Percentiles rank a stretch among this genome's conserved stretches.
These are phyloP conservation scores for Catocala fraxini DNA, from an alignment of 2,888 invertebrate species.

Conservation along the genomic window DNA sequence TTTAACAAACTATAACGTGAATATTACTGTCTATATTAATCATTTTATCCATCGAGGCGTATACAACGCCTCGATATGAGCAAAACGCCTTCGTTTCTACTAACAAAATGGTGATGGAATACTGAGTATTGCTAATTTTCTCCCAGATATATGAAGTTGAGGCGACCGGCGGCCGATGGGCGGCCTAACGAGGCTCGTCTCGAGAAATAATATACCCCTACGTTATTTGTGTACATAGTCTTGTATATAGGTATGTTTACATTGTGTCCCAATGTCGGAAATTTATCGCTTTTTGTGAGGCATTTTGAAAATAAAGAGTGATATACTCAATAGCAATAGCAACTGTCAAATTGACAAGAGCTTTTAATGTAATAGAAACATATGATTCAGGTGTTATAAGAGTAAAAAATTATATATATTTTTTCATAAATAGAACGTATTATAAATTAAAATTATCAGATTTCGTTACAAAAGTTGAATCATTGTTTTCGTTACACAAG, in stretches of 20 bases:
- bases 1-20: too few relatives aligned
- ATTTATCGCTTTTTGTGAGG: slow-evolving; percentile 31
- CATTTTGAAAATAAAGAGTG: slow-evolving; percentile 25
- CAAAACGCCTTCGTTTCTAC: slow-evolving; percentile 17
- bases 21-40: too few relatives aligned
- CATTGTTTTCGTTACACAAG: not conserved
- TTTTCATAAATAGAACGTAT: too few relatives aligned
- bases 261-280: slow-evolving; percentile 65
- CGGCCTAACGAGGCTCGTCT: slow-evolving; percentile 68
- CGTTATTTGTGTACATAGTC: slow-evolving; percentile 76
- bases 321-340: slow-evolving; percentile 28
- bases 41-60: not conserved
- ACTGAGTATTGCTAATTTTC: slow-evolving; percentile 49
- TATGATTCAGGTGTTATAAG: too few relatives aligned
- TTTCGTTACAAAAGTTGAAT: too few relatives aligned
- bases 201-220: slow-evolving; percentile 72
- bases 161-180: slow-evolving; percentile 77
- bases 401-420: too few relatives aligned
- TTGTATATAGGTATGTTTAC: slow-evolving; percentile 84
- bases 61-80: slow-evolving; percentile 34
- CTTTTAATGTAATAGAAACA: not conserved
- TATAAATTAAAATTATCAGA: too few relatives aligned
- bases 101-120: slow-evolving; percentile 57
- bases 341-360: not conserved
- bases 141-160: slow-evolving; percentile 78